phyloP scores from a whole-genome alignment of 2,888 invertebrate genomes.

The Alloscopus bannaensis region DNA sequence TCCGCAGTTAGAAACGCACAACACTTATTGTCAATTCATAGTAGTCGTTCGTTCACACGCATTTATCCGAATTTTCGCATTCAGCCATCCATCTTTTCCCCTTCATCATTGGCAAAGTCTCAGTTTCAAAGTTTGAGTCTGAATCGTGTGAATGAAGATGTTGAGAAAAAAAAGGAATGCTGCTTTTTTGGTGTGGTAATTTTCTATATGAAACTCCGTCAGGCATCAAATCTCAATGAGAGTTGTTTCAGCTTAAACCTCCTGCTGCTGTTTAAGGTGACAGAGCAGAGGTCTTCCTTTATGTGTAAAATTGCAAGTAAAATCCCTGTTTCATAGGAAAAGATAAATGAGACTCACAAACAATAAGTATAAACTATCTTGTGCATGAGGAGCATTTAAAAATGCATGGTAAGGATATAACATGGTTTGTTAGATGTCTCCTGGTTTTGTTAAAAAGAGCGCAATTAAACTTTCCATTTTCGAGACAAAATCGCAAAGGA shows the following conservation, averaged over 20 bases:
- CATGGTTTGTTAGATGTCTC: background rate
- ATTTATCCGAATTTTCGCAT: no score
- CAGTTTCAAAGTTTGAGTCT: background rate
- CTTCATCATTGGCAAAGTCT: constrained; percentile 8
- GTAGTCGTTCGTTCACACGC: no score
- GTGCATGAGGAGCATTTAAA: background rate
- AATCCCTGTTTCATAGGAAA: background rate
- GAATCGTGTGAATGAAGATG: background rate
- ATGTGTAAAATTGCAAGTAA: background rate
- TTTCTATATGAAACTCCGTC: no score
- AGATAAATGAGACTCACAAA: background rate
- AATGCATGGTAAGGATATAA: background rate
- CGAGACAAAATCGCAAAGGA: constrained; percentile 34
- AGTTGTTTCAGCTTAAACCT: background rate
- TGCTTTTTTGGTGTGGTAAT: background rate
- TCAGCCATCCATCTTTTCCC: constrained; percentile 1
- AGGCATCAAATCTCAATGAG: constrained; percentile 26
- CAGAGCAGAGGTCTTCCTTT: background rate
- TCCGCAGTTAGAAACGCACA: no score
- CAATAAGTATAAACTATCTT: background rate
- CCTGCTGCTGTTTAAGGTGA: background rate
- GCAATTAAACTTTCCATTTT: constrained; percentile 67
- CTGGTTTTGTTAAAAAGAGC: constrained; percentile 16
- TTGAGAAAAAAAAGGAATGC: no score
- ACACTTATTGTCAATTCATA: no score